Base-by-base conservation (phyloP, 2,797 vertebrate genomes). In the Garrulus glandarius region DNA sequence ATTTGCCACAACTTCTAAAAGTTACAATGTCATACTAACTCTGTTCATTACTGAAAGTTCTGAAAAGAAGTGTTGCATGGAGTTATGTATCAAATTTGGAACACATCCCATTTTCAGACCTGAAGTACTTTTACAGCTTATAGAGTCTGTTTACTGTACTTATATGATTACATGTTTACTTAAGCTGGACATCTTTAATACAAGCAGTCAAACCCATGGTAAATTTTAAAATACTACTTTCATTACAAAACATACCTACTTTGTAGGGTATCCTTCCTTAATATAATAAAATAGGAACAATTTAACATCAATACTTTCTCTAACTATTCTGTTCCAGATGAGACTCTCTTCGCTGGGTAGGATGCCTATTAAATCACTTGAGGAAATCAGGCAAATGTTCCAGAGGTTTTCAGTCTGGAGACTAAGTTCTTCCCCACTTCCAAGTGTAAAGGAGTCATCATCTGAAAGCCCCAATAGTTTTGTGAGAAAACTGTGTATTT, bases 361-460 rank as follows among this genome's bases (percentile, higher is more conserved):
- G 68, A 97, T 97, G 11, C 98, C 99, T 65, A 85, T 98, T 36
- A 98, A 98, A 86, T 98, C 99, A 3, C 96, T 99, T 80, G 99
- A 99, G 85, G 99, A 99, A 53, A 98, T 99, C 94, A 99, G 98
- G 94, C 97, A 98, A 56, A 97, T 99, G 92, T 98, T 99, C 92
- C 99, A 99, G 96, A 98, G 97, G 68, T 94, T 99, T 72, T 99
- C 98, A 47, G 97, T 98, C 52, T 97, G 98, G 44, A 98, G 97
- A 57, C 96, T 98, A 49, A 98, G 97, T 74, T 97, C 98, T 10
- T 89, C 98, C 5, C 95, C 97, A 3, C 87, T 97, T n/a, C 74
- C 95, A 49, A 61, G 39, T 34, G 46, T 88, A 49, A 98, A 97
- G 47, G 97, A 97, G 14, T 67, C 93, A 4, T 88, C 75, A 10